Evolutionary conservation across 2,113 vertebrate genomes (phyloP).

Genomic region (Cynocephalus volans): DNA sequence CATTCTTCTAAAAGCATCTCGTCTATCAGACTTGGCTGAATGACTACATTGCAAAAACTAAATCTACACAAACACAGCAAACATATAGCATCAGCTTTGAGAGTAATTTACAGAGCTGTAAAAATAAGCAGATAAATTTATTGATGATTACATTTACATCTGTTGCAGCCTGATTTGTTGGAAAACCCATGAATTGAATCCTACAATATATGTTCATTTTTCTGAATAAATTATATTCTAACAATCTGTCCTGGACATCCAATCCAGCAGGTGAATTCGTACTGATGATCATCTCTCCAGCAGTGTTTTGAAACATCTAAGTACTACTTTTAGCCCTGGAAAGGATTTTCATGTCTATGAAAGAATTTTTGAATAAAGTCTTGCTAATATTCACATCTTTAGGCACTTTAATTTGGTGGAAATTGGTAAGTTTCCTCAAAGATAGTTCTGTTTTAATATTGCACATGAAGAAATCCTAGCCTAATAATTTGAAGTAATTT

Average conservation of each 20-base stretch:
- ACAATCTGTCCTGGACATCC: neutral
- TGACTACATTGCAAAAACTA: conserved; percentile 44
- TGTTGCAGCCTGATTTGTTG: conserved; percentile 46
- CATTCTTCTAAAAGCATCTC: neutral
- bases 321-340: neutral
- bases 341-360: neutral
- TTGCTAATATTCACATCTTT: neutral
- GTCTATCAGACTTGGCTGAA: conserved; percentile 17
- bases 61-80: conserved; percentile 50
- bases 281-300: neutral
- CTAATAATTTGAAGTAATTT: conserved; percentile 19
- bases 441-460: neutral
- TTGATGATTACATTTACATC: neutral
- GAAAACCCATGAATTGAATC: conserved; percentile 9
- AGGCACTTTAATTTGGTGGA: neutral
- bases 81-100: neutral
- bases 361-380: neutral
- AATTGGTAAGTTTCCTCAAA: conserved; percentile 44
- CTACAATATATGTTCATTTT: neutral
- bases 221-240: conserved; percentile 22
- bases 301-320: neutral
- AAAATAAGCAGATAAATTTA: conserved; percentile 51
- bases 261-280: conserved; percentile 7
- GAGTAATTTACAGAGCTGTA: conserved; percentile 23
- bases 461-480: neutral